Evolutionary conservation across 2,797 vertebrate genomes (phyloP).

Genomic region (Petrocephalus sullivani): DNA sequence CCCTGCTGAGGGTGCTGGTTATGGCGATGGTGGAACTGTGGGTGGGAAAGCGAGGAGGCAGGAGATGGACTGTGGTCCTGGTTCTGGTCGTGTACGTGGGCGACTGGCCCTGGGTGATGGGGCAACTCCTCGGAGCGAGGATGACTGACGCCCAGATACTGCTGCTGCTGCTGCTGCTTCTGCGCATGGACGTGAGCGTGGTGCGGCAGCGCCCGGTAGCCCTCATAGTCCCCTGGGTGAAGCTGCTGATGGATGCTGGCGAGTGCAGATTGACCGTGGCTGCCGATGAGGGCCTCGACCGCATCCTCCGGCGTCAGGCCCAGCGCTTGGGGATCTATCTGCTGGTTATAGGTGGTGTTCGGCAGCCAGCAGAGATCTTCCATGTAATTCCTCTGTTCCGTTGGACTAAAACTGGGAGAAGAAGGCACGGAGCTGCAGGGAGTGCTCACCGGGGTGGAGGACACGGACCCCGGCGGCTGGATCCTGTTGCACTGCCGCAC

Average conservation of each 20-base stretch:
- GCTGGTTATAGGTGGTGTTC: conserved; percentile 78
- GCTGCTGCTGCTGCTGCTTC: conserved; percentile 72
- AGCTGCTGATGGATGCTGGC: conserved; percentile 67
- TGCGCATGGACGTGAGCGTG: conserved; percentile 66
- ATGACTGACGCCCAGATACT: conserved; percentile 72
- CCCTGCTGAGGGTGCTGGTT: conserved; percentile 55
- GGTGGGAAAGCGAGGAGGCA: conserved; percentile 72
- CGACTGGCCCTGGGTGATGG: conserved; percentile 53
- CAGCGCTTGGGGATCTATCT: conserved; percentile 86
- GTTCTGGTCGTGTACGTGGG: conserved; percentile 57
- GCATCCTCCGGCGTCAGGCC: conserved; percentile 92
- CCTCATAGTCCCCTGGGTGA: conserved; percentile 76
- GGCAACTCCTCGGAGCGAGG: conserved; percentile 70
- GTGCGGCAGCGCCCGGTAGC: conserved; percentile 74
- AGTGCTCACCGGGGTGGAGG: conserved; percentile 90
- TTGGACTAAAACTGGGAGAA: conserved; percentile 87
- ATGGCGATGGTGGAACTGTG: conserved; percentile 67
- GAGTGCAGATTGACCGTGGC: conserved; percentile 71
- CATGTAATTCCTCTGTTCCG: conserved; percentile 82
- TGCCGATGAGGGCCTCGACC: conserved; percentile 86
- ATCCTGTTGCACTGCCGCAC: conserved; percentile 79
- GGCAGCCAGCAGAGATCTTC: conserved; percentile 92
- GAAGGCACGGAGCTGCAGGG: conserved; percentile 94
- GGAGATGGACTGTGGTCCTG: conserved; percentile 73
- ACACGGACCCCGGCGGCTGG: conserved; percentile 86